Evolutionary conservation across 2,797 vertebrate species (phyloP), one percentile per base, ranked within the genome.

Genomic region (Galago senegalensis): DNA sequence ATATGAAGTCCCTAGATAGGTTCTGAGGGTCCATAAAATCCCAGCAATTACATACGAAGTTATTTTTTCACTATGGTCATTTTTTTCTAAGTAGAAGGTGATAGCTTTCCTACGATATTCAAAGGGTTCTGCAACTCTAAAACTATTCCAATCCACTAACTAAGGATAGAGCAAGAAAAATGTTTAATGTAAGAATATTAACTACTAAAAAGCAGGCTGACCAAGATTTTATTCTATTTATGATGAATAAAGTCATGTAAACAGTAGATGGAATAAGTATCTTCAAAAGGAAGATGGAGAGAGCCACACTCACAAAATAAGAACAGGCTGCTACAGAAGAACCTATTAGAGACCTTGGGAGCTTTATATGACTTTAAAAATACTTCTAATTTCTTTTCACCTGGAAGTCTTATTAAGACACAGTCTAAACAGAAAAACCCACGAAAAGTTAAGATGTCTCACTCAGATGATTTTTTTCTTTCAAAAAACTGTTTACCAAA

Each of bases 201-300:
- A 73, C 72, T 80, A 60, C 8, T 46, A 17, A 58, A 89, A 82
- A 91, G 8, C 12, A 86, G 29, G 5, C 14, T 81, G 21, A 65
- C 73, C 37, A 91, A 93, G 25, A 91, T 49, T 80, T 88, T 70
- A 56, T 56, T 70, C 37, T n/a, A 60, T 29, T 94, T 81, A 72
- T 58, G 23, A 69, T 25, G 27, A 4, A 89, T 72, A 94, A 89
- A 61, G 12, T 61, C 25, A 91, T 69, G 6, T 46, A 58, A 91
- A 58, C 43, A 67, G 89, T 9, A 60, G 34, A 70, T 89, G 5
- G n/a, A 89, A 69, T 25, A 91, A 84, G 3, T 53, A 72, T 31
- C 67, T 93, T 91, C 85, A 82, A 96, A 96, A 88, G 34, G 21
- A 53, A 70, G 7, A 89, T 9, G 67, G 9, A 87, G 63, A 92